A percentile compares a stretch with the other conserved stretches of the same genome.
Conservation (phyloP, 2,113 vertebrate genomes). For the Haplochromis vanheusdeni region DNA sequence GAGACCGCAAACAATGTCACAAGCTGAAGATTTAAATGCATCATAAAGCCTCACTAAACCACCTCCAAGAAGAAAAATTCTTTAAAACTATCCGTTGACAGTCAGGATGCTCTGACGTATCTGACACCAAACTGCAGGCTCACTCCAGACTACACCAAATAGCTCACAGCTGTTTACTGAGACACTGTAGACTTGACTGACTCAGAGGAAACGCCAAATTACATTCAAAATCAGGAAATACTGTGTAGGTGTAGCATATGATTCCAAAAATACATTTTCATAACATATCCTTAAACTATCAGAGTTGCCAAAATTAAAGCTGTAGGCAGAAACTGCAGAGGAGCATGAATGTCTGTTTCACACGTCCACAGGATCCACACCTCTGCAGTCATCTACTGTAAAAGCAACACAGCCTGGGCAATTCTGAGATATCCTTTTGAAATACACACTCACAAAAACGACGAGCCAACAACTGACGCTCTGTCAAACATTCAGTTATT, state of each 20-base stretch:
- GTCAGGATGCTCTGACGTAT: background rate
- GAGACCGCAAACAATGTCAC: fast-evolving
- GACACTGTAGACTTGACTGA: background rate
- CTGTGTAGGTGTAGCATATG: background rate
- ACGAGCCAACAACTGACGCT: background rate
- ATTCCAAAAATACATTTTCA: background rate
- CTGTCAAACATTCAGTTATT: background rate
- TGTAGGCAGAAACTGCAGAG: background rate
- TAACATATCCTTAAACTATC: background rate
- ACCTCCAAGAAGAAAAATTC: background rate
- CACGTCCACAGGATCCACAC: background rate
- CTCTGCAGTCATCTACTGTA: background rate
- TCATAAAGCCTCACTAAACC: background rate
- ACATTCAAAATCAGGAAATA: background rate
- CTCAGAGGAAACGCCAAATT: background rate
- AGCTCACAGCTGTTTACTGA: background rate
- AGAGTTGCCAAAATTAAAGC: background rate
- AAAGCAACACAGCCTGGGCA: background rate
- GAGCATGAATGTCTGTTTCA: background rate
- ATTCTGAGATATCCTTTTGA: background rate
- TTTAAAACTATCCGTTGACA: background rate
- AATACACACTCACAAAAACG: background rate
- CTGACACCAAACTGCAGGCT: background rate
- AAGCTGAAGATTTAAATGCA: background rate
- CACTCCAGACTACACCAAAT: background rate